These are phyloP conservation scores for Lepilemur ruficaudatus DNA, from an alignment of 2,797 vertebrate species.

Conservation along the genomic window DNA sequence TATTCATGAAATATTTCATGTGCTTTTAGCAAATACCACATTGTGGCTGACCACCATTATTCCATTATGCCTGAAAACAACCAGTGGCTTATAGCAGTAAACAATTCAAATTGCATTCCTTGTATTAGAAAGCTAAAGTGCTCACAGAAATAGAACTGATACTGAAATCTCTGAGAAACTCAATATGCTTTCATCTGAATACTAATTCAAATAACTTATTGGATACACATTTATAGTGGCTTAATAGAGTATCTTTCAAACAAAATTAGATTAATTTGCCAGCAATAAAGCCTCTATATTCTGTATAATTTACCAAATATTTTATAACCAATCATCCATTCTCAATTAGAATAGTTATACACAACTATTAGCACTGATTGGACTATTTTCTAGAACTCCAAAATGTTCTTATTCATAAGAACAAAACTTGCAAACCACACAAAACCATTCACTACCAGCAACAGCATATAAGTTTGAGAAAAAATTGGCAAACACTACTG, in stretches of 20 bases:
- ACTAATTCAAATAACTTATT: slow-evolving; percentile 41
- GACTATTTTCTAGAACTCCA: neutral
- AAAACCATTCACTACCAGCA: neutral
- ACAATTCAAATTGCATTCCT: slow-evolving; percentile 18
- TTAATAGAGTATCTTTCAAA: slow-evolving; percentile 49
- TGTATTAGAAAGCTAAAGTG: slow-evolving; percentile 33
- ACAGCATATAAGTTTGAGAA: neutral
- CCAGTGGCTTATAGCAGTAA: slow-evolving; percentile 12
- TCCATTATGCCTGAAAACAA: slow-evolving; percentile 55
- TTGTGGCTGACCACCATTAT: slow-evolving; percentile 43
- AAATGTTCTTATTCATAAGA: neutral
- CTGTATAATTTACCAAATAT: slow-evolving; percentile 33
- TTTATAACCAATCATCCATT: neutral
- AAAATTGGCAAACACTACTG: neutral
- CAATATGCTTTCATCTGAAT: slow-evolving; percentile 28
- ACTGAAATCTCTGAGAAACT: neutral
- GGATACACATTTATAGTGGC: slow-evolving; percentile 2
- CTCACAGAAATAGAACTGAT: slow-evolving; percentile 46
- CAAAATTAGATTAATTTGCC: slow-evolving; percentile 63
- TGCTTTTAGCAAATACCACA: slow-evolving; percentile 56
- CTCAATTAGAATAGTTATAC: neutral
- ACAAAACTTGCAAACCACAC: neutral
- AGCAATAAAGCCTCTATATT: slow-evolving; percentile 48
- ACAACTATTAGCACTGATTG: neutral
- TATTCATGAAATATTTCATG: slow-evolving; percentile 54